Conservation (phyloP, 2,113 vertebrate species). For the Copsychus sechellarum region DNA sequence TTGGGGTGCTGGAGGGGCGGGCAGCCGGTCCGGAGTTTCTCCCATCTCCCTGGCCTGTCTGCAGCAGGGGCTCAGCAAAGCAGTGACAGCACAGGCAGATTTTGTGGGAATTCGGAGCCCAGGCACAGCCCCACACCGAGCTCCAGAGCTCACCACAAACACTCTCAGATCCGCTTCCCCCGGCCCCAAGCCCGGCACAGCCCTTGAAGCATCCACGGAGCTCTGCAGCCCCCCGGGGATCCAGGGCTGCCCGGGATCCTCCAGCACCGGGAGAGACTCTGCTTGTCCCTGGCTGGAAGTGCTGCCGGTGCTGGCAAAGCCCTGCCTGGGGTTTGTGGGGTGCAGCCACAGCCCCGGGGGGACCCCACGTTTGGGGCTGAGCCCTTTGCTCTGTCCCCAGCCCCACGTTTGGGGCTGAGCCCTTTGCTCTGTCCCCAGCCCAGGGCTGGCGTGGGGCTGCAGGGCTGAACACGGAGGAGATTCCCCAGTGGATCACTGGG, state of each 20-base stretch:
- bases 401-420: too few relatives aligned
- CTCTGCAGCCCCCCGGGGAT: neutral
- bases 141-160: neutral
- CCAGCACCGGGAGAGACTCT: neutral
- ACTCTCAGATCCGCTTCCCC: rapidly evolving
- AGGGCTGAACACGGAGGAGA: neutral
- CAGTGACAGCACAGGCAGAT: neutral
- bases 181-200: neutral
- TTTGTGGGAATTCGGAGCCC: neutral
- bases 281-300: neutral
- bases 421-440: neutral
- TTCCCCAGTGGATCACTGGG: neutral
- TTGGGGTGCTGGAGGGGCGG: neutral
- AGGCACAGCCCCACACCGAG: neutral
- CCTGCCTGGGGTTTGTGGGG: neutral
- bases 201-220: rapidly evolving
- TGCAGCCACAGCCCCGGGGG: neutral
- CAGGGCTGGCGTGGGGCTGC: neutral
- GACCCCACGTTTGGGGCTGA: too few relatives aligned
- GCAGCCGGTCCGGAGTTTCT: neutral
- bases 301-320: neutral
- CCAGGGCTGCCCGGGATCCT: neutral
- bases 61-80: neutral
- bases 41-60: neutral
- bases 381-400: too few relatives aligned